Conservation (phyloP, 1,140 invertebrate genomes). For the Bicyclus anynana region DNA sequence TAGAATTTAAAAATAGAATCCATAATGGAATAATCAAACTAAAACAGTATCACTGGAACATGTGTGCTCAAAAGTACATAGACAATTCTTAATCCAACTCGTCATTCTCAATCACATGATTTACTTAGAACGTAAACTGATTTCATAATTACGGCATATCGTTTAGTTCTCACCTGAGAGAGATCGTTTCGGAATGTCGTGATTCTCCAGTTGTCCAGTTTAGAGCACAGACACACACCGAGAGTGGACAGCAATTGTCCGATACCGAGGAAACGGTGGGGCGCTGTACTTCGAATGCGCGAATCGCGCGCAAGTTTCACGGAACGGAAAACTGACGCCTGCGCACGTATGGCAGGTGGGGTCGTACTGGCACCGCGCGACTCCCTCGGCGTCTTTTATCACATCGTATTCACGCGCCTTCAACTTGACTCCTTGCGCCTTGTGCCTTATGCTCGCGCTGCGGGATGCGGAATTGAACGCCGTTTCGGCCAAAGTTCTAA, state of each 20-base stretch:
- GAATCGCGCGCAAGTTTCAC: slow-evolving; percentile 34
- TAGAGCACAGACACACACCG: slow-evolving; percentile 58
- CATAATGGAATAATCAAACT: background rate
- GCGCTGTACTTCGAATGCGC: slow-evolving; percentile 42
- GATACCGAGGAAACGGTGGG: slow-evolving; percentile 35
- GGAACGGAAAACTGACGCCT: slow-evolving; percentile 38
- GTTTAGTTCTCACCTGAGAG: slow-evolving; percentile 49
- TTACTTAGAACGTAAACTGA: slow-evolving; percentile 35
- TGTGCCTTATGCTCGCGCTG: slow-evolving; percentile 10
- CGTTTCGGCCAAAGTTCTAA: background rate
- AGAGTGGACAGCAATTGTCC: slow-evolving; percentile 42
- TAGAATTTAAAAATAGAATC: background rate
- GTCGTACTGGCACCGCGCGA: slow-evolving; percentile 63
- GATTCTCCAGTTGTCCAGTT: slow-evolving; percentile 31
- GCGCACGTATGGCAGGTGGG: slow-evolving; percentile 47
- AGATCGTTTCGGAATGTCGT: slow-evolving; percentile 33
- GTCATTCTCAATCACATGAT: slow-evolving; percentile 46
- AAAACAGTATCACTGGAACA: background rate
- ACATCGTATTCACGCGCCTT: slow-evolving; percentile 62
- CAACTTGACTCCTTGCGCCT: slow-evolving; percentile 56
- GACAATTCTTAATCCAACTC: background rate
- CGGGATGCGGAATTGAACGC: slow-evolving; percentile 11
- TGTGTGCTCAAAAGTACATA: background rate
- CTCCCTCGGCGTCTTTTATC: slow-evolving; percentile 59
- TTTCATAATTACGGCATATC: slow-evolving; percentile 46